A percentile compares a stretch with the other conserved stretches of the same genome.
These are phyloP conservation scores for Homalodisca vitripennis DNA, from an alignment of 1,140 invertebrate species.

Conservation along the genomic window DNA sequence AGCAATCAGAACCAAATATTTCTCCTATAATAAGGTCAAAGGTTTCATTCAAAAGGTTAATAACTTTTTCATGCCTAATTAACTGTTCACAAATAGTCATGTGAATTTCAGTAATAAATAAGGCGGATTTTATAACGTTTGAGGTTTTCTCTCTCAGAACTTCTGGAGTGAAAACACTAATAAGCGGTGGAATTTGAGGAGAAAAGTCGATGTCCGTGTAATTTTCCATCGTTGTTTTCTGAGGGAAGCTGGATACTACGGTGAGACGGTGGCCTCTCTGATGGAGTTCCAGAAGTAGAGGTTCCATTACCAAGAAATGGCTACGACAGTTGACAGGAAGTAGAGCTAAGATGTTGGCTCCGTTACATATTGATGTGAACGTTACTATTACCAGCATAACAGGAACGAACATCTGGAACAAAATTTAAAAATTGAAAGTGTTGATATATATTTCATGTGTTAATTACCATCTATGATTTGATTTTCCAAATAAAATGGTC, in stretches of 20 bases:
- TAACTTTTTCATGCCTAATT: slow-evolving; percentile 49
- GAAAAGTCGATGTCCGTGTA: slow-evolving; percentile 51
- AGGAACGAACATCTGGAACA: too few relatives aligned
- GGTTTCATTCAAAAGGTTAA: slow-evolving; percentile 44
- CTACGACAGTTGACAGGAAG: slow-evolving; percentile 43
- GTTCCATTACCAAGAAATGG: slow-evolving; percentile 45
- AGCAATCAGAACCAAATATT: slow-evolving; percentile 39
- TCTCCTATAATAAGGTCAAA: slow-evolving; percentile 46
- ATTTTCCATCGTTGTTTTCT: slow-evolving; percentile 51
- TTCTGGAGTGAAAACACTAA: neutral
- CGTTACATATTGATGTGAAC: too few relatives aligned
- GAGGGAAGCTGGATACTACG: slow-evolving; percentile 48
- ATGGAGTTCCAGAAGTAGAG: slow-evolving; percentile 43
- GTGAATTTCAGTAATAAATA: neutral
- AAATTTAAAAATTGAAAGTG: too few relatives aligned
- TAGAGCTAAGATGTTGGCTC: slow-evolving; percentile 41
- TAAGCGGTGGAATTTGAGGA: neutral
- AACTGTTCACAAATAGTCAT: neutral
- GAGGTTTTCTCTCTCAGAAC: neutral
- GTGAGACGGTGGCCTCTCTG: slow-evolving; percentile 44
- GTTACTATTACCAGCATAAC: too few relatives aligned
- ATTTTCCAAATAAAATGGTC: too few relatives aligned
- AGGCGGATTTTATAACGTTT: neutral
- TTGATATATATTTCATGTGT: too few relatives aligned
- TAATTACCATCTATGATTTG: too few relatives aligned